Evolutionary conservation across 1,140 invertebrate genomes (phyloP).

Genomic region (Spodoptera litura): DNA sequence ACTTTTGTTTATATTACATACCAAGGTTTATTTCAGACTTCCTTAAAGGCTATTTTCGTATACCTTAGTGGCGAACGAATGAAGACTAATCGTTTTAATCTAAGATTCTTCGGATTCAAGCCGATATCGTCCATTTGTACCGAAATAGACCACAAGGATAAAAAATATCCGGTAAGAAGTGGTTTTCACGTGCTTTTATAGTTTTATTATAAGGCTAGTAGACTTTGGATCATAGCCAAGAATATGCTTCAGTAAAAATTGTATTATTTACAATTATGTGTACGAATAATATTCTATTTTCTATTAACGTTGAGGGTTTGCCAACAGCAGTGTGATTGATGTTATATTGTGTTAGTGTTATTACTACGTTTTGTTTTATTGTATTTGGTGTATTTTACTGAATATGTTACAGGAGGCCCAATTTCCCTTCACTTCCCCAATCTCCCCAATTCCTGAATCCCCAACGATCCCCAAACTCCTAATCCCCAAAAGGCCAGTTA

Average conservation of each 20-base stretch:
- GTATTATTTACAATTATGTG: not conserved
- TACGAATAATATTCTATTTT: not conserved
- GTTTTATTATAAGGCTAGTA: not conserved
- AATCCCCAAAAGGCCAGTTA: too few species aligned
- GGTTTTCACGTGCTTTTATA: not conserved
- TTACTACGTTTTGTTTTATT: too few species aligned
- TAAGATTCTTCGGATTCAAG: not conserved
- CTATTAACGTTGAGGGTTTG: not conserved
- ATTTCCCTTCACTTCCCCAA: too few species aligned
- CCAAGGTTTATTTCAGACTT: not conserved
- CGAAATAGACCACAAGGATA: slow-evolving; percentile 3
- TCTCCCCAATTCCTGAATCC: too few species aligned
- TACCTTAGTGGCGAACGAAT: slow-evolving; percentile 17
- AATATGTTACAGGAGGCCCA: too few species aligned
- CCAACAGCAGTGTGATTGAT: not conserved
- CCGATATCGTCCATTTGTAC: not conserved
- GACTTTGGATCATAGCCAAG: slow-evolving; percentile 7
- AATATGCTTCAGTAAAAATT: not conserved
- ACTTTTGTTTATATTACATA: not conserved
- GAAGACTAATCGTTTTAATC: slow-evolving; percentile 41
- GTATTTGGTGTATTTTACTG: too few species aligned
- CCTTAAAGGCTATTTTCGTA: slow-evolving; percentile 20
- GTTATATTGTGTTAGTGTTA: too few species aligned
- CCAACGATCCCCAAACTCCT: too few species aligned
- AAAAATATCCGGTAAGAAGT: not conserved